These are phyloP conservation scores for Bombus superbus DNA, from an alignment of 1,140 invertebrate species.

Conservation along the genomic window DNA sequence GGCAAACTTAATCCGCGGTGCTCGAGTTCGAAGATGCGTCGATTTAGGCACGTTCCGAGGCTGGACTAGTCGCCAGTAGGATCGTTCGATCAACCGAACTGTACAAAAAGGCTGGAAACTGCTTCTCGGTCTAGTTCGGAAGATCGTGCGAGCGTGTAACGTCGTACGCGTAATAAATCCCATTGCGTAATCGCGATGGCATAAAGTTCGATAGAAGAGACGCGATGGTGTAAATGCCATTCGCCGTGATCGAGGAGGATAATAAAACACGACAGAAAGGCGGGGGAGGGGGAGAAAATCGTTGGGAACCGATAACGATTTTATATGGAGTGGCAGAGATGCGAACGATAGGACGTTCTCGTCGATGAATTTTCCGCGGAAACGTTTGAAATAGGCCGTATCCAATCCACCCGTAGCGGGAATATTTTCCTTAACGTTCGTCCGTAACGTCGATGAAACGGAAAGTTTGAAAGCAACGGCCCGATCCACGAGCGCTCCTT, in stretches of 20 bases:
- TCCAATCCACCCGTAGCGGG: not conserved
- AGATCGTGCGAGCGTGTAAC: no score
- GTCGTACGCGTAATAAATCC: no score
- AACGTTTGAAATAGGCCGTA: not conserved
- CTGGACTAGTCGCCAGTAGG: no score
- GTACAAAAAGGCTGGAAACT: no score
- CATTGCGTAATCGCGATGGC: no score
- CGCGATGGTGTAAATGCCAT: no score
- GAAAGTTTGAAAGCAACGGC: constrained; percentile 14
- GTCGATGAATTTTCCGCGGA: not conserved
- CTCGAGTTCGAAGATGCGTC: no score
- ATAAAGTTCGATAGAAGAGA: no score
- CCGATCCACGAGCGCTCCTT: constrained; percentile 15
- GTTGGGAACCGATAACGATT: not conserved
- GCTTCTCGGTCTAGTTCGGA: no score
- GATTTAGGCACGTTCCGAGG: no score
- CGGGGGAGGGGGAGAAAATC: not conserved
- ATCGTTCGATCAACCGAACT: no score
- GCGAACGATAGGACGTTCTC: not conserved
- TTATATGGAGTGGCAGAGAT: not conserved
- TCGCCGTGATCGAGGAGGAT: not conserved
- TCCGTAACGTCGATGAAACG: not conserved
- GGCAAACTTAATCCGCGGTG: no score
- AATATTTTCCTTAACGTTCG: constrained; percentile 38
- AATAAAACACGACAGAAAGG: not conserved